A percentile compares a stretch with the other conserved stretches of the same genome.
These are phyloP conservation scores for Neotoma lepida DNA, from an alignment of 2,113 vertebrate genomes.

Conservation along the genomic window DNA sequence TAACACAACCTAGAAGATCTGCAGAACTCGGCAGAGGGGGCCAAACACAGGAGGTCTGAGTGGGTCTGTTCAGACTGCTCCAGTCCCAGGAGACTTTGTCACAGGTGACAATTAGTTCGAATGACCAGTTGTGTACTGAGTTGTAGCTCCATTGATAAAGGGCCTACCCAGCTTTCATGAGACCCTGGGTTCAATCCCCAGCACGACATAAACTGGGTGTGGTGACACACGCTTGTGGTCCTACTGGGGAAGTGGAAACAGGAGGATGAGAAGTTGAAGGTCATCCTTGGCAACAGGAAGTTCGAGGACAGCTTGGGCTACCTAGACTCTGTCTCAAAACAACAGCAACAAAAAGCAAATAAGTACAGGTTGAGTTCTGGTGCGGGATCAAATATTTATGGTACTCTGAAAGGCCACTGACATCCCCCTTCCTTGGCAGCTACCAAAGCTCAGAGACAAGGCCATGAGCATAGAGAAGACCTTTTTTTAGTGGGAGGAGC, in stretches of 20 bases:
- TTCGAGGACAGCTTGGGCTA: not conserved
- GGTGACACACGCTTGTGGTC: not conserved
- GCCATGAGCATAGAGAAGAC: not conserved
- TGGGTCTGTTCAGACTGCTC: not conserved
- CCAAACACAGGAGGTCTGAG: not conserved
- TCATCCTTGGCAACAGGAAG: not conserved
- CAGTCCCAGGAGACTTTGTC: too few species aligned
- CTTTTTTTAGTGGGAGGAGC: not conserved
- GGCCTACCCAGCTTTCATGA: not conserved
- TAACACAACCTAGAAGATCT: not conserved
- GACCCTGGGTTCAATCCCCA: not conserved
- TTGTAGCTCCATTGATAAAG: not conserved
- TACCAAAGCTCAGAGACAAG: not conserved
- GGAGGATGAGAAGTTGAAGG: not conserved
- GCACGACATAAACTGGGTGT: not conserved
- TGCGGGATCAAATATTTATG: too few species aligned
- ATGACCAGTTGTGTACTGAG: not conserved
- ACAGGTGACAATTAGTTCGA: not conserved
- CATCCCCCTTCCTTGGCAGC: too few species aligned
- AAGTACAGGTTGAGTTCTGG: not conserved
- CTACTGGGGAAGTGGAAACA: not conserved
- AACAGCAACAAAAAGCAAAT: not conserved
- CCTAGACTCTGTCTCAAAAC: too few species aligned
- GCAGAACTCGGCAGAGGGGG: too few species aligned
- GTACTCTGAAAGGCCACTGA: too few species aligned